These are phyloP conservation scores for Psammodynastes pulverulentus DNA, from an alignment of 2,113 vertebrate genomes.

Conservation along the genomic window DNA sequence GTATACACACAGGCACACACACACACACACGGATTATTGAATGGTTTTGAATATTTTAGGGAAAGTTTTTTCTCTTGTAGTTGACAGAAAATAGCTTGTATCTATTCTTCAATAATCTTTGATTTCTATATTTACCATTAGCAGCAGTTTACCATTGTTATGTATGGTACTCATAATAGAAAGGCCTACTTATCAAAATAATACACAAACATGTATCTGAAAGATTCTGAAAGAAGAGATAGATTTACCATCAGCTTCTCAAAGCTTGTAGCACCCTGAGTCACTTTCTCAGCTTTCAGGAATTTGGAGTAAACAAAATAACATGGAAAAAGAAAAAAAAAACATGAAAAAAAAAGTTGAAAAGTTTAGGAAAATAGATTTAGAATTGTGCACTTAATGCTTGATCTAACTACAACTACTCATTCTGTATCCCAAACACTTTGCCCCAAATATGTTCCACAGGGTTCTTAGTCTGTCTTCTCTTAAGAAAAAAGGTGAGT, in stretches of 20 bases:
- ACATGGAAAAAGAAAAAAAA: neutral
- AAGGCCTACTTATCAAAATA: slow-evolving; percentile 4
- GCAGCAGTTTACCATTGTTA: neutral
- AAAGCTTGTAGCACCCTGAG: neutral
- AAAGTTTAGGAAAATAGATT: neutral
- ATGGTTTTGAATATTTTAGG: neutral
- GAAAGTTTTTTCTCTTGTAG: neutral
- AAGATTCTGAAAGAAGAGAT: neutral
- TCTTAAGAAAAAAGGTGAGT: neutral
- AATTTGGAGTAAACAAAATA: neutral
- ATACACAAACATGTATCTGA: neutral
- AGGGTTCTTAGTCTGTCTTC: neutral
- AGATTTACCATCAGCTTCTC: neutral
- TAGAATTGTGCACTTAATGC: neutral
- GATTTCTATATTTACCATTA: neutral
- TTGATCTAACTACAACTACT: neutral
- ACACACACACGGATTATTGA: neutral
- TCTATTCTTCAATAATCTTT: neutral
- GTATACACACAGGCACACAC: neutral
- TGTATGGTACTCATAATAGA: neutral
- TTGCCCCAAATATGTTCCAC: neutral
- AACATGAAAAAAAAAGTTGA: neutral
- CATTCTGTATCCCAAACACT: neutral
- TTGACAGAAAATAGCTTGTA: neutral
- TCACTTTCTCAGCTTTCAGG: neutral